Evolutionary conservation across 2,888 invertebrate genomes (phyloP).

Genomic region (Sericinus montela): DNA sequence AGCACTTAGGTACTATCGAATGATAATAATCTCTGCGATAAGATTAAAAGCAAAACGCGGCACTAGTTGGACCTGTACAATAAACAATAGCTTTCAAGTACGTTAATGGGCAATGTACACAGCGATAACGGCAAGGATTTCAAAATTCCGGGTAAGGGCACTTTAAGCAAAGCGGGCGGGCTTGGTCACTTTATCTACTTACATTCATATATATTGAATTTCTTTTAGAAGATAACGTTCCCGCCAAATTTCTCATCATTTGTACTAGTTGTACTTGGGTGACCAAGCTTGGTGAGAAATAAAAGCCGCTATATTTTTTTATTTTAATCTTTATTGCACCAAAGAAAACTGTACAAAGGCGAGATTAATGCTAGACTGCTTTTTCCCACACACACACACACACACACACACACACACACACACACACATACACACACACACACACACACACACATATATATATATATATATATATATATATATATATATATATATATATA

Average conservation of each 20-base stretch:
- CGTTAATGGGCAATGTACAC: slow-evolving; percentile 24
- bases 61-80: slow-evolving; percentile 23
- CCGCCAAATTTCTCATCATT: background rate
- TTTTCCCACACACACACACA: too few species aligned
- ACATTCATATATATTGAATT: background rate
- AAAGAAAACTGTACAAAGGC: too few species aligned
- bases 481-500: too few species aligned
- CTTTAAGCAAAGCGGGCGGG: slow-evolving; percentile 9
- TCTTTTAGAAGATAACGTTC: background rate
- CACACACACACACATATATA: too few species aligned
- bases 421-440: too few species aligned
- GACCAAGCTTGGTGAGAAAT: too few species aligned
- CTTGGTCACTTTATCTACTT: slow-evolving; percentile 4
- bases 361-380: too few species aligned
- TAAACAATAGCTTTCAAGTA: slow-evolving; percentile 31
- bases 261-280: too few species aligned
- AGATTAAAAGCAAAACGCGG: slow-evolving; percentile 29
- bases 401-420: too few species aligned
- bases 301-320: too few species aligned
- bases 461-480: too few species aligned
- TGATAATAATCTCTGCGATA: slow-evolving; percentile 32
- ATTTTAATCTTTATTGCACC: too few species aligned
- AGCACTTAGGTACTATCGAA: slow-evolving; percentile 5
- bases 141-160: slow-evolving; percentile 29
- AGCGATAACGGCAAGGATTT: slow-evolving; percentile 28